These are phyloP conservation scores for Xestia c-nigrum DNA, from an alignment of 2,888 invertebrate genomes.

Conservation along the genomic window DNA sequence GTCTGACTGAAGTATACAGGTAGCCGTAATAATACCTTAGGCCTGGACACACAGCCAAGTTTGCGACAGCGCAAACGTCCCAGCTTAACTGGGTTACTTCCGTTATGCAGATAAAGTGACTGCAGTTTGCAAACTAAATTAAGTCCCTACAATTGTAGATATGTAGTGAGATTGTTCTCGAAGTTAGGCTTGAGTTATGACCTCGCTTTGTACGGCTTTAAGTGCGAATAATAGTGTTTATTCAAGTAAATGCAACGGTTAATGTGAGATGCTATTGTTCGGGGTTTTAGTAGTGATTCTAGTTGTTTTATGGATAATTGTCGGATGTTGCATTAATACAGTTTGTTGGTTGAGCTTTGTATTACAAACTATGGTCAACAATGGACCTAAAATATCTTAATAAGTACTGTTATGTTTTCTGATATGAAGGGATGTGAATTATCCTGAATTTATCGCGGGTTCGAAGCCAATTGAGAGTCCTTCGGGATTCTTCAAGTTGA, in stretches of 20 bases:
- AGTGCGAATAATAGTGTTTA: constrained; percentile 60
- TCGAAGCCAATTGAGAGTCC: neutral
- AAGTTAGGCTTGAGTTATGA: constrained; percentile 60
- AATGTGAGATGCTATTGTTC: constrained; percentile 44
- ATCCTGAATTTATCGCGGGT: neutral
- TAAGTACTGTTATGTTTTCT: neutral
- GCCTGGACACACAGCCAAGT: constrained; percentile 48
- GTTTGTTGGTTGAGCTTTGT: neutral
- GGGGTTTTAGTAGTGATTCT: constrained; percentile 11
- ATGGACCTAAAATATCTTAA: neutral
- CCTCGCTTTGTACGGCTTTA: constrained; percentile 64
- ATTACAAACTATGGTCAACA: neutral
- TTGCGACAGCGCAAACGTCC: constrained; percentile 66
- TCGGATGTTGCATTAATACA: constrained; percentile 21
- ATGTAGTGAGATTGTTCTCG: constrained; percentile 58
- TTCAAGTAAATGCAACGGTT: constrained; percentile 51
- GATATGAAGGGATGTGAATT: neutral
- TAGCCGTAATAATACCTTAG: constrained; percentile 42
- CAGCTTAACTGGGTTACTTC: constrained; percentile 70
- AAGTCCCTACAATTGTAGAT: constrained; percentile 67
- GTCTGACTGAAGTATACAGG: constrained; percentile 26
- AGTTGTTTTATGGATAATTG: constrained; percentile 24
- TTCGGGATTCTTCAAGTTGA: neutral
- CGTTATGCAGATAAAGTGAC: constrained; percentile 74
- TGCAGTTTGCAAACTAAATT: constrained; percentile 77